A percentile compares a stretch with the other conserved stretches of the same genome.
phyloP scores from a whole-genome alignment of 2,113 vertebrate species.

The Heterocephalus glaber region DNA sequence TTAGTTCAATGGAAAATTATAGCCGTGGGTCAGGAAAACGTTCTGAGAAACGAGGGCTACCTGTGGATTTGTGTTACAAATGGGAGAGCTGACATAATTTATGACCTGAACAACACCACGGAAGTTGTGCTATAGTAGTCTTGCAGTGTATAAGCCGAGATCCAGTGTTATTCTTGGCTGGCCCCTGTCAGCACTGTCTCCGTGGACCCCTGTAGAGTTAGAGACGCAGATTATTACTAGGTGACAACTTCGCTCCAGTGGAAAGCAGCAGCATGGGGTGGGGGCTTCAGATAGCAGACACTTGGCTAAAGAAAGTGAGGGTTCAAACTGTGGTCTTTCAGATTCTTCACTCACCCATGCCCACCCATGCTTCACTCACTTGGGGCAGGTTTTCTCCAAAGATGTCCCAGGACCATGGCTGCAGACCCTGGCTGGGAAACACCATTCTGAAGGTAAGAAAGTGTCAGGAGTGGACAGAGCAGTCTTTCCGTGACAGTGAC shows the following conservation, averaged over 20 bases:
- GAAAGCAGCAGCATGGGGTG: not conserved
- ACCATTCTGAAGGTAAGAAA: not conserved
- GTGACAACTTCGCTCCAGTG: not conserved
- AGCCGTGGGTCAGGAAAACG: not conserved
- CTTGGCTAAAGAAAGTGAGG: no score
- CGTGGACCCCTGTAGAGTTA: rapidly evolving
- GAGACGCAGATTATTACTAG: not conserved
- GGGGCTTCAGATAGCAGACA: not conserved
- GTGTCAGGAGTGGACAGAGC: not conserved
- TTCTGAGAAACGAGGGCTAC: not conserved
- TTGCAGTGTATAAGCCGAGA: not conserved
- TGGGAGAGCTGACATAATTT: not conserved
- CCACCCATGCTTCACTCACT: not conserved
- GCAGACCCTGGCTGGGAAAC: not conserved
- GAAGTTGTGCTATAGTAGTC: not conserved
- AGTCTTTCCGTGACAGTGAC: not conserved
- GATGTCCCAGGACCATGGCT: not conserved
- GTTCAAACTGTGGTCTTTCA: not conserved
- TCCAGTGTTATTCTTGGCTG: not conserved
- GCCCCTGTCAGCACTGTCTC: rapidly evolving
- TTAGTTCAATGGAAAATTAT: not conserved
- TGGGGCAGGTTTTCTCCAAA: not conserved
- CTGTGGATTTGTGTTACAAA: not conserved
- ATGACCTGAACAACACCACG: not conserved
- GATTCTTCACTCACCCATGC: not conserved